phyloP scores from a whole-genome alignment of 1,140 invertebrate species.

The Chrysomallon squamiferum region DNA sequence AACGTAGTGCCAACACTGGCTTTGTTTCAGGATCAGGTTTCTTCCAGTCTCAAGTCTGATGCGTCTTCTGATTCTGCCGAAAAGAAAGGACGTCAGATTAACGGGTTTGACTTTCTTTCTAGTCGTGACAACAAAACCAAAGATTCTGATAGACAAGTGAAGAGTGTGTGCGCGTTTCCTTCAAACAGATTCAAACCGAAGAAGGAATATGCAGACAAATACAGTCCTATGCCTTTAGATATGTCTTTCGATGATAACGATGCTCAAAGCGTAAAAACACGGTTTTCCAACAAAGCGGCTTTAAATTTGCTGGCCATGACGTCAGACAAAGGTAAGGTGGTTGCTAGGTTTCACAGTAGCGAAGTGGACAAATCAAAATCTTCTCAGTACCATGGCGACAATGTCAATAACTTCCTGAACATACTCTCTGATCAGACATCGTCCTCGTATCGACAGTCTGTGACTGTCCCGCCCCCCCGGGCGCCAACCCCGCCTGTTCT shows the following conservation, averaged over 20 bases:
- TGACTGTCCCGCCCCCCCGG: slow-evolving; percentile 24
- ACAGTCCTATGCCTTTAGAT: no score
- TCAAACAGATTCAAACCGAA: no score
- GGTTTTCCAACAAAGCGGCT: slow-evolving; percentile 10
- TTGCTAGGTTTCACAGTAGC: background rate
- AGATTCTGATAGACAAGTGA: no score
- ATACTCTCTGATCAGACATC: slow-evolving; percentile 38
- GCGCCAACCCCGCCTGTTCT: slow-evolving; percentile 3
- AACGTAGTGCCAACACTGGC: no score
- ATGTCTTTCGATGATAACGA: slow-evolving; percentile 4
- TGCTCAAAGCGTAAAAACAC: slow-evolving; percentile 9
- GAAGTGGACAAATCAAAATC: slow-evolving; percentile 34
- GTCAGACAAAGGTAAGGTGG: background rate
- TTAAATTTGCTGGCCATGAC: slow-evolving; percentile 17
- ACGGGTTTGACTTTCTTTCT: no score
- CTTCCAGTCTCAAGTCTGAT: no score
- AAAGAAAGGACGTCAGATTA: no score
- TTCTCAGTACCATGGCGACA: slow-evolving; percentile 28
- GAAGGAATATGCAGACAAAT: no score
- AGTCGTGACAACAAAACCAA: no score
- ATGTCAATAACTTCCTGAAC: slow-evolving; percentile 34
- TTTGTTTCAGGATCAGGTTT: no score
- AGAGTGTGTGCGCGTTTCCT: no score
- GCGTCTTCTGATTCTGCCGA: no score
- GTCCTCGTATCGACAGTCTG: slow-evolving; percentile 43